These are phyloP conservation scores for Antennarius striatus DNA, from an alignment of 2,113 vertebrate species.

Conservation along the genomic window DNA sequence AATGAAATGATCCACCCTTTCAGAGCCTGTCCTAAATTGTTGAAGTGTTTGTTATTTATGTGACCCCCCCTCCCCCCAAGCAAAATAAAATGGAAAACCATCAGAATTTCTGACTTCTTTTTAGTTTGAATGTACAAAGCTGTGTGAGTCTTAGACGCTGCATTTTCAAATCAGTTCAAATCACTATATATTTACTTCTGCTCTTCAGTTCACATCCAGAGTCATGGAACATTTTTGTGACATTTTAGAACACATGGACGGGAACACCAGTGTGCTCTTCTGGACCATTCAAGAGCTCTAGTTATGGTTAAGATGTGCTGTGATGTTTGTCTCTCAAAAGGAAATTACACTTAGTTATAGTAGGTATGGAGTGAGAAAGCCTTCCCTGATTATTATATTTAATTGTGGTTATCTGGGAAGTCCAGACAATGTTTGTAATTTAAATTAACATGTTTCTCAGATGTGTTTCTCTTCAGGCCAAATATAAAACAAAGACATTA, in stretches of 20 bases:
- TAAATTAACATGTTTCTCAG: neutral
- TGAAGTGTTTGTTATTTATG: slow-evolving; percentile 71
- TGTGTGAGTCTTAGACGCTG: slow-evolving; percentile 3
- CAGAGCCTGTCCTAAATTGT: slow-evolving; percentile 60
- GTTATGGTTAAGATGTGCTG: slow-evolving; percentile 71
- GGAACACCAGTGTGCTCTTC: slow-evolving; percentile 46
- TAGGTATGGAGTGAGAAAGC: too few relatives aligned
- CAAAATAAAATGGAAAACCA: too few relatives aligned
- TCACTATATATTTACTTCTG: too few relatives aligned
- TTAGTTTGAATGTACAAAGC: too few relatives aligned
- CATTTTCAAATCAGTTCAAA: slow-evolving; percentile 1
- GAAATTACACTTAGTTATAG: too few relatives aligned
- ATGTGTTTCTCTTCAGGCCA: slow-evolving; percentile 6
- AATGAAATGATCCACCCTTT: slow-evolving; percentile 70
- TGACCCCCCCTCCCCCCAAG: slow-evolving; percentile 9
- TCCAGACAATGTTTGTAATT: neutral
- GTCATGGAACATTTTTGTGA: slow-evolving; percentile 24
- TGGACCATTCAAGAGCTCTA: slow-evolving; percentile 30
- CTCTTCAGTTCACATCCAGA: slow-evolving; percentile 57
- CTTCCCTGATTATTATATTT: too few relatives aligned
- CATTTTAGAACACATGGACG: slow-evolving; percentile 49
- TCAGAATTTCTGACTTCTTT: too few relatives aligned
- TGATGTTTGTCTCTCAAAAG: slow-evolving; percentile 20
- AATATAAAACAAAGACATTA: slow-evolving; percentile 12
- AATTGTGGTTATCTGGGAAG: too few relatives aligned